phyloP scores from a whole-genome alignment of 2,797 vertebrate species.

The Melopsittacus undulatus region DNA sequence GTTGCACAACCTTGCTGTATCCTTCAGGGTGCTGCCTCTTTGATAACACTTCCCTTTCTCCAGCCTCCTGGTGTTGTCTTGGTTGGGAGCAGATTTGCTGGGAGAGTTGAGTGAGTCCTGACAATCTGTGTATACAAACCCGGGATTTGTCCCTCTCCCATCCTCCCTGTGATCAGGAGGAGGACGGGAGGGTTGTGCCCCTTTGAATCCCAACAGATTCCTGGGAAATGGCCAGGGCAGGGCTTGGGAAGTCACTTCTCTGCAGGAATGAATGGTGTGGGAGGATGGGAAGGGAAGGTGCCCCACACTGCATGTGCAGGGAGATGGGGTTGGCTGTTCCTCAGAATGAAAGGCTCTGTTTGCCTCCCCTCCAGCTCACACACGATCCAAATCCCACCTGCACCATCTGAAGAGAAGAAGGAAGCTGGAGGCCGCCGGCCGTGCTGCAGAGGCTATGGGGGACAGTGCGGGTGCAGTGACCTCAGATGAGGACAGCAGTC shows the following conservation, averaged over 20 bases:
- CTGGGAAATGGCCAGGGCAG: background rate
- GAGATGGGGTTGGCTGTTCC: accelerated
- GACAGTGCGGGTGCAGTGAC: background rate
- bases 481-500: background rate
- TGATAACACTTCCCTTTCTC: background rate
- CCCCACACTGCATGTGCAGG: background rate
- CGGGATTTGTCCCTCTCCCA: background rate
- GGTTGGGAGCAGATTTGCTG: background rate
- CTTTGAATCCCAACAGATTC: background rate
- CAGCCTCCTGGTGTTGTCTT: accelerated
- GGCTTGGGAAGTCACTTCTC: background rate
- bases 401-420: conserved; percentile 86
- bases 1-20: background rate
- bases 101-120: background rate
- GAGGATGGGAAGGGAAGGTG: background rate
- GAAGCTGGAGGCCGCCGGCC: conserved; percentile 59
- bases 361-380: conserved; percentile 82
- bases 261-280: accelerated
- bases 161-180: background rate
- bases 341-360: background rate
- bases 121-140: background rate
- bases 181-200: background rate
- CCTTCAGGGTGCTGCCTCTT: background rate
- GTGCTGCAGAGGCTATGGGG: background rate
- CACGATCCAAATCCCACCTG: conserved; percentile 90